A percentile compares a stretch with the other conserved stretches of the same genome.
Conservation (phyloP, 2,113 vertebrate genomes). For the Bos taurus region DNA sequence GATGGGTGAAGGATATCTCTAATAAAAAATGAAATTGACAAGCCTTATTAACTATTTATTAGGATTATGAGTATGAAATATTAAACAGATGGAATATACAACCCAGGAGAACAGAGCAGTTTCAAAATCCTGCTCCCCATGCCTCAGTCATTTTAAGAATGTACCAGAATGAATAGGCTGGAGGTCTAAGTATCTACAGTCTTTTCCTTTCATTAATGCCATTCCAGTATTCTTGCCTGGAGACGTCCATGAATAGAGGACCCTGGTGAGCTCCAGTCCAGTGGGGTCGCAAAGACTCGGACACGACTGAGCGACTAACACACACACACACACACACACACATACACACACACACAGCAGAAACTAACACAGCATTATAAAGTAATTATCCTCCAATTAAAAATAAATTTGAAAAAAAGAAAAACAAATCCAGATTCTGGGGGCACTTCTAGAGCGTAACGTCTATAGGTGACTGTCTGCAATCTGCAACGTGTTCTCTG, state of each 20-base stretch:
- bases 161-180: neutral
- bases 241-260: neutral
- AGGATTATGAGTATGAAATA: neutral
- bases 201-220: neutral
- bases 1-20: neutral
- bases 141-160: neutral
- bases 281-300: rapidly evolving
- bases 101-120: neutral
- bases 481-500: neutral
- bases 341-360: neutral
- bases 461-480: neutral
- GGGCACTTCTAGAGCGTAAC: neutral
- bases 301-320: neutral
- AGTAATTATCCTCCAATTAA: neutral
- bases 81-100: neutral
- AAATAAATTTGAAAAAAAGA: neutral
- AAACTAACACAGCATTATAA: neutral
- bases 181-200: neutral
- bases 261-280: neutral
- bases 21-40: neutral
- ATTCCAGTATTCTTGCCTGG: neutral
- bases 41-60: neutral
- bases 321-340: neutral
- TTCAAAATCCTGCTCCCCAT: neutral
- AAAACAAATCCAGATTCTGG: neutral